Conservation (phyloP, 1,140 invertebrate genomes). For the Cotesia vestalis region DNA sequence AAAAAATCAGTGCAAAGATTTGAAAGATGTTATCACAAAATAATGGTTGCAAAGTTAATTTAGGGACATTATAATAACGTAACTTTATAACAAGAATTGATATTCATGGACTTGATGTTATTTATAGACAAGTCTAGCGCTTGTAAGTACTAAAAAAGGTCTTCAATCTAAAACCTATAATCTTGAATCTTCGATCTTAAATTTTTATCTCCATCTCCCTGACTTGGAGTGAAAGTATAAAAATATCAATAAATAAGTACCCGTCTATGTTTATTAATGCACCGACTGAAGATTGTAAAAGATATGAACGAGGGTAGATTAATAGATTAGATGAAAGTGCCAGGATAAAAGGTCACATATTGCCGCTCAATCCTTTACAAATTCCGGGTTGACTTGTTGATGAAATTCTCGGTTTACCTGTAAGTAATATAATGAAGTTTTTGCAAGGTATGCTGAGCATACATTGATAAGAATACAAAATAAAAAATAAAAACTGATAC, state of each 20-base stretch:
- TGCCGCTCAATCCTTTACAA: too few species aligned
- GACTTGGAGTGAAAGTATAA: too few species aligned
- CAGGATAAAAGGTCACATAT: slow-evolving; percentile 29
- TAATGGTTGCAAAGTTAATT: slow-evolving; percentile 13
- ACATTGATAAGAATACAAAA: background rate
- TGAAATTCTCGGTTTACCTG: too few species aligned
- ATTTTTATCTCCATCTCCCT: too few species aligned
- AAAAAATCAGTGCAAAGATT: background rate
- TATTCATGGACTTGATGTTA: background rate
- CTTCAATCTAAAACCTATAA: too few species aligned
- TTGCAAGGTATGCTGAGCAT: background rate
- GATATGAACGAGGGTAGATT: slow-evolving; percentile 46
- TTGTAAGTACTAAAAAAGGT: background rate
- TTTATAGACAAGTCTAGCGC: background rate
- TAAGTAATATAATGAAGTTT: background rate
- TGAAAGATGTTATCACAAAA: background rate
- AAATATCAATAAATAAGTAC: too few species aligned
- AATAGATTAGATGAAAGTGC: slow-evolving; percentile 50
- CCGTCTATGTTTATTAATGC: too few species aligned
- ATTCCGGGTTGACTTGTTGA: too few species aligned
- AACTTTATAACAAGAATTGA: slow-evolving; percentile 13
- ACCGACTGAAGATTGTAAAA: background rate
- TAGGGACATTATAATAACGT: background rate
- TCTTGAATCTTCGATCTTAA: too few species aligned
- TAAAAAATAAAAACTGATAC: too few species aligned